phyloP scores from a whole-genome alignment of 2,797 vertebrate species.

The Odontamblyopus lacepedii region DNA sequence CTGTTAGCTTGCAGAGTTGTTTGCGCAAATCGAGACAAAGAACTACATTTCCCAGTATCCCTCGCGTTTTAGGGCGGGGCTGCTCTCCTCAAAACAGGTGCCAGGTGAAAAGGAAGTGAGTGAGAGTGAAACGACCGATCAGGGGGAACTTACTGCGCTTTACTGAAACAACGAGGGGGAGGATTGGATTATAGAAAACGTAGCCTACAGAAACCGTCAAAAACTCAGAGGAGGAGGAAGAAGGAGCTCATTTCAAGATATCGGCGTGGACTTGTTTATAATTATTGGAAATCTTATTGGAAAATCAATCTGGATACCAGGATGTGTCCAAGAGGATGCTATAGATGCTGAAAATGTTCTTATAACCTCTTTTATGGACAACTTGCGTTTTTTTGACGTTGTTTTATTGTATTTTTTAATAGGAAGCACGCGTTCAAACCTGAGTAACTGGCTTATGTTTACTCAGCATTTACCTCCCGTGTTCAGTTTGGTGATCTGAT shows the following conservation, averaged over 20 bases:
- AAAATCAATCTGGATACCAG: background rate
- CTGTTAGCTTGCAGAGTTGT: no score
- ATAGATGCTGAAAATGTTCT: background rate
- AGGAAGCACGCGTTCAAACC: background rate
- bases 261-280: background rate
- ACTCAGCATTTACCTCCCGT: background rate
- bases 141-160: background rate
- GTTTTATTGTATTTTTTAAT: background rate
- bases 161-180: conserved; percentile 15
- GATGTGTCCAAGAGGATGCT: background rate
- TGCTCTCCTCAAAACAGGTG: conserved; percentile 62
- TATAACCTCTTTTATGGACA: background rate
- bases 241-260: background rate
- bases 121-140: background rate
- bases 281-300: background rate
- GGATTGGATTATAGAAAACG: background rate
- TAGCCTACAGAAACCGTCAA: background rate
- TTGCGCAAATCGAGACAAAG: background rate
- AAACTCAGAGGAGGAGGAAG: background rate
- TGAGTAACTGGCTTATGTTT: background rate
- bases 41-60: conserved; percentile 79
- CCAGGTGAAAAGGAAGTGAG: conserved; percentile 41
- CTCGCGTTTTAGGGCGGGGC: conserved; percentile 40
- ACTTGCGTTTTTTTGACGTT: background rate
- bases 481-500: background rate